phyloP scores from a whole-genome alignment of 2,888 invertebrate species.

The Cephus nigrinus region DNA sequence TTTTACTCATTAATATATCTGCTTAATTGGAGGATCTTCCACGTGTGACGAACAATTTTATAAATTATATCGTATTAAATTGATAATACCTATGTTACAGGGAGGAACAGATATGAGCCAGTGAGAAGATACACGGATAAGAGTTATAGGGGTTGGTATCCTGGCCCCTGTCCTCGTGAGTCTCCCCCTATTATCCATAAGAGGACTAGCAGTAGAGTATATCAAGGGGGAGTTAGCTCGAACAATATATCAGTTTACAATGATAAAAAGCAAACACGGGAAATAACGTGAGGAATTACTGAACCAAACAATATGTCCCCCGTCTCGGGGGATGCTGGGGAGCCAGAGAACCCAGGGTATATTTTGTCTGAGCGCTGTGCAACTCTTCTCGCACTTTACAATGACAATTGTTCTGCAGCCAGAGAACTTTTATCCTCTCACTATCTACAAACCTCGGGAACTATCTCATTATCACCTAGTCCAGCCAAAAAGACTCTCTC shows the following conservation, averaged over 20 bases:
- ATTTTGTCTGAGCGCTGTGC: conserved; percentile 42
- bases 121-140: neutral
- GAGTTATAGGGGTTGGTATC: neutral
- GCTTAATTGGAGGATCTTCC: neutral
- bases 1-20: neutral
- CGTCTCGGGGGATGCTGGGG: conserved; percentile 41
- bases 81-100: neutral
- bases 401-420: conserved; percentile 22
- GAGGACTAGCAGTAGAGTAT: conserved; percentile 26
- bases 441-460: conserved; percentile 13
- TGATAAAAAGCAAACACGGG: conserved; percentile 62
- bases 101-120: neutral
- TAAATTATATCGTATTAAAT: neutral
- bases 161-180: neutral
- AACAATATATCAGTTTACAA: conserved; percentile 62
- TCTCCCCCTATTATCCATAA: conserved; percentile 8
- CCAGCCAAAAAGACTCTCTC: neutral
- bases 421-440: neutral
- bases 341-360: conserved; percentile 36
- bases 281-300: conserved; percentile 61
- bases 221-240: conserved; percentile 47
- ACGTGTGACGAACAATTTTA: neutral
- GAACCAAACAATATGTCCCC: conserved; percentile 62
- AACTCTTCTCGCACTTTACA: conserved; percentile 26
- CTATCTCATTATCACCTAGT: conserved; percentile 30